Evolutionary conservation across 2,797 vertebrate species (phyloP).

Genomic region (Arremon brunneinucha): DNA sequence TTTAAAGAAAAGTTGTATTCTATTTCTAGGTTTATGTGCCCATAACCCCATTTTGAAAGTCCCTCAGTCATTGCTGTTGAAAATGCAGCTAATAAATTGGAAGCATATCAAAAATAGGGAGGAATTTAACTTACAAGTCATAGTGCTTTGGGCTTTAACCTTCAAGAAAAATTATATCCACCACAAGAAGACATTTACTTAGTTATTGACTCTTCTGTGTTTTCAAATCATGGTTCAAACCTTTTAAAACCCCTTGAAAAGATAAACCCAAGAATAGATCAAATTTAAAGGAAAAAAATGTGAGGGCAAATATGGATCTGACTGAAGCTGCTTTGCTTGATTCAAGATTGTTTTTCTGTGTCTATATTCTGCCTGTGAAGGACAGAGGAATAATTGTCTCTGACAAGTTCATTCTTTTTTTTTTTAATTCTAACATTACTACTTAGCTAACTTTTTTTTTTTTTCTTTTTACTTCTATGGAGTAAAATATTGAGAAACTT

Average conservation of each 20-base stretch:
- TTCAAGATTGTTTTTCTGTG: neutral
- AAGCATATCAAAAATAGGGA: conserved; percentile 30
- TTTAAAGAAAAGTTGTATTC: neutral
- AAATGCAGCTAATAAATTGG: conserved; percentile 32
- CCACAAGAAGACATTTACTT: conserved; percentile 22
- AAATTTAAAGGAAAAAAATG: neutral
- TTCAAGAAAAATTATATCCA: conserved; percentile 40
- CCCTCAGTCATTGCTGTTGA: neutral
- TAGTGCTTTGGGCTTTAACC: conserved; percentile 29
- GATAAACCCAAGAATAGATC: conserved; percentile 26
- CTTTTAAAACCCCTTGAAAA: conserved; percentile 35
- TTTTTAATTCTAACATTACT: neutral
- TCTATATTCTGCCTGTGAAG: neutral
- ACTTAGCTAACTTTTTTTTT: neutral
- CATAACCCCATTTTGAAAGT: conserved; percentile 20
- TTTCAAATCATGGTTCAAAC: conserved; percentile 32
- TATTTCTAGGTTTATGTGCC: conserved; percentile 23
- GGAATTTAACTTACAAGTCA: conserved; percentile 32
- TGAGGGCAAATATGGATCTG: neutral
- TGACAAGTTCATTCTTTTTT: neutral
- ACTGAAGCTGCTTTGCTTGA: neutral
- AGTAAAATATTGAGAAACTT: neutral
- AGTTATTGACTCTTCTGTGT: conserved; percentile 20
- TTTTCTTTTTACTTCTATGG: neutral
- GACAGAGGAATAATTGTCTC: neutral